These are phyloP conservation scores for Eublepharis macularius DNA, from an alignment of 2,113 vertebrate species.

Conservation along the genomic window DNA sequence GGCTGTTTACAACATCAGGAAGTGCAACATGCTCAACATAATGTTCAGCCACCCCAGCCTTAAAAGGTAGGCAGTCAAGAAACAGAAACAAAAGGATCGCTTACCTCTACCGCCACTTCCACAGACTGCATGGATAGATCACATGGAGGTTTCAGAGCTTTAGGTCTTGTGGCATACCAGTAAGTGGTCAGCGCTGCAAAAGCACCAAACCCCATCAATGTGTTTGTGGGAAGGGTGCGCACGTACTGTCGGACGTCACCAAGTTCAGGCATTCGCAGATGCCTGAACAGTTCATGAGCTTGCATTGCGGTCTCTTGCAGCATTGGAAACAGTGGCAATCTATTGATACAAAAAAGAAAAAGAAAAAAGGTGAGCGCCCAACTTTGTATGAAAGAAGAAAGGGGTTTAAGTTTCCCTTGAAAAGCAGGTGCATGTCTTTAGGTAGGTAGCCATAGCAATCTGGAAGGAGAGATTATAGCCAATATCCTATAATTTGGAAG, in stretches of 20 bases:
- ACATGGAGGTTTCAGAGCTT: constrained; percentile 88
- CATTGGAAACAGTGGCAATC: constrained; percentile 39
- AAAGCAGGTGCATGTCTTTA: accelerated
- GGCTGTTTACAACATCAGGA: background rate
- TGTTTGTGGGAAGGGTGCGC: constrained; percentile 86
- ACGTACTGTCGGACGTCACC: constrained; percentile 90
- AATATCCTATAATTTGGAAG: no score
- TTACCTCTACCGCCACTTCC: constrained; percentile 83
- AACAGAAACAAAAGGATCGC: background rate
- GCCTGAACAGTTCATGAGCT: constrained; percentile 89
- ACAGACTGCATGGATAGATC: constrained; percentile 90
- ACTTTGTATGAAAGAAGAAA: background rate
- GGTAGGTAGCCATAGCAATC: background rate
- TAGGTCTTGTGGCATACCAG: constrained; percentile 91
- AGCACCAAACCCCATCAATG: constrained; percentile 92
- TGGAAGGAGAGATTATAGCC: background rate
- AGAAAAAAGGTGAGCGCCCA: constrained; percentile 13
- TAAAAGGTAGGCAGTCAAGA: background rate
- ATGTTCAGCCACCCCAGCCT: background rate
- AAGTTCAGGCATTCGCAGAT: constrained; percentile 91
- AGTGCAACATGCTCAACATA: background rate
- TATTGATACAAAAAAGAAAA: constrained; percentile 51
- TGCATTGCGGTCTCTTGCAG: constrained; percentile 76
- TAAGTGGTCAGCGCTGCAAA: constrained; percentile 94
- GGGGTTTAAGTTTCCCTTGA: background rate